Evolutionary conservation across 2,888 invertebrate species (phyloP).

Genomic region (Heterodera filipjevi): DNA sequence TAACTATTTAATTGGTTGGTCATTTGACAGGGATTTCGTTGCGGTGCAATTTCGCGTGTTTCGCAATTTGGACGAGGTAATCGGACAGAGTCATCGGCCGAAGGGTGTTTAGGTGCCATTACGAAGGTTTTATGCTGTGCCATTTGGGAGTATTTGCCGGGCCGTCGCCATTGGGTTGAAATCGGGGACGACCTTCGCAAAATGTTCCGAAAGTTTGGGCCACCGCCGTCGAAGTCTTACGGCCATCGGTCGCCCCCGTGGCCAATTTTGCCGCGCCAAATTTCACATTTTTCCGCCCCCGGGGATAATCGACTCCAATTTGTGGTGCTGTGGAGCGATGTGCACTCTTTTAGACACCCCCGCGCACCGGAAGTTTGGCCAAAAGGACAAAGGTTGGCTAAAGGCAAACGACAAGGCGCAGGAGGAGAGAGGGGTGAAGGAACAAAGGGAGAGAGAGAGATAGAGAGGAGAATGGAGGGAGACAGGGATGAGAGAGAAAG

Average conservation of each 20-base stretch:
- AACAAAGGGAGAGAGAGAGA: background rate
- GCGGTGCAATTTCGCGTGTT: slow-evolving; percentile 60
- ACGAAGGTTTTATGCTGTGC: slow-evolving; percentile 54
- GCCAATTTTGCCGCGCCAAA: slow-evolving; percentile 53
- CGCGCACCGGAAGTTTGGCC: slow-evolving; percentile 60
- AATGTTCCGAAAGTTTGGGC: slow-evolving; percentile 44
- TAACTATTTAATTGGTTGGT: slow-evolving; percentile 23
- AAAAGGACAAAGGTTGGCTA: slow-evolving; percentile 8
- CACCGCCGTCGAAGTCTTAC: slow-evolving; percentile 14
- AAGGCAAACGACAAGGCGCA: slow-evolving; percentile 22
- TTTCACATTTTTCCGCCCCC: slow-evolving; percentile 55
- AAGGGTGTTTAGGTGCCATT: background rate
- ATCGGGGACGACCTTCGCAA: slow-evolving; percentile 51
- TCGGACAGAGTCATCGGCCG: background rate
- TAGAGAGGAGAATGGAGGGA: too few species aligned
- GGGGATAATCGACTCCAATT: slow-evolving; percentile 47
- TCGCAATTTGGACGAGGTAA: slow-evolving; percentile 56
- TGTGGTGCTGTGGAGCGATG: slow-evolving; percentile 63
- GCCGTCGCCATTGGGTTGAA: slow-evolving; percentile 52
- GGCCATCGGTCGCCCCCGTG: slow-evolving; percentile 22
- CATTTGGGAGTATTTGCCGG: slow-evolving; percentile 61
- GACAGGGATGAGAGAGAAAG: too few species aligned
- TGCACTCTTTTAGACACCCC: slow-evolving; percentile 55
- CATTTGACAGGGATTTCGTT: slow-evolving; percentile 48
- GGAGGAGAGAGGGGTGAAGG: background rate